Evolutionary conservation across 2,113 vertebrate species (phyloP).

Genomic region (Siniperca knerii): DNA sequence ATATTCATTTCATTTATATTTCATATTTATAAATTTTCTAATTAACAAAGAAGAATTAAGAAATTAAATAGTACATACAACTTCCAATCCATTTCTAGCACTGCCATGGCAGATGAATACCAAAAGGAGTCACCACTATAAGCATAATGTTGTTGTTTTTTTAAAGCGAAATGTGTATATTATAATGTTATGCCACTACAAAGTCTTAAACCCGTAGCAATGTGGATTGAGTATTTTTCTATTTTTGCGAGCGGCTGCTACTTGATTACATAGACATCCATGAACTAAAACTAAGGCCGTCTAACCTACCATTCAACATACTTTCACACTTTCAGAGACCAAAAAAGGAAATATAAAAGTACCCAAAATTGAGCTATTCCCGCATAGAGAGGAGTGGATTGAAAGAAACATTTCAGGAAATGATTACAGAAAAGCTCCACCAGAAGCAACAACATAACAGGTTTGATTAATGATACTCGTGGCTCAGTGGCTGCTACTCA

Average conservation of each 20-base stretch:
- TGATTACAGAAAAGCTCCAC: neutral
- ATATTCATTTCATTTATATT: neutral
- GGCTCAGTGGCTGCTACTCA: neutral
- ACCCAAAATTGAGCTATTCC: neutral
- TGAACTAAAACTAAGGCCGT: neutral
- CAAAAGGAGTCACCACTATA: neutral
- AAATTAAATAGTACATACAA: too few relatives aligned
- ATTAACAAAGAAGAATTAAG: too few relatives aligned
- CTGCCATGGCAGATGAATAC: neutral
- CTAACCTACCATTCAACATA: neutral
- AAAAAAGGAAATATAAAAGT: neutral
- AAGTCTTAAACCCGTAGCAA: neutral
- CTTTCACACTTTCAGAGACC: neutral
- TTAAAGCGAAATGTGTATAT: neutral
- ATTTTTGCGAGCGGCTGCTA: neutral
- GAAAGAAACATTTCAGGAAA: neutral
- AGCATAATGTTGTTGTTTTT: neutral
- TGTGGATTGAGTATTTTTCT: too few relatives aligned
- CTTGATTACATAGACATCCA: neutral
- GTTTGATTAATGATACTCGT: neutral
- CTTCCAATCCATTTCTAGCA: neutral
- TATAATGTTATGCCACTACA: neutral
- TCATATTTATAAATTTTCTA: neutral
- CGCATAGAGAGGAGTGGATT: neutral
- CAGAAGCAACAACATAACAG: neutral